Evolutionary conservation across 2,888 invertebrate species (phyloP).

Genomic region (Aleiodes testaceus): DNA sequence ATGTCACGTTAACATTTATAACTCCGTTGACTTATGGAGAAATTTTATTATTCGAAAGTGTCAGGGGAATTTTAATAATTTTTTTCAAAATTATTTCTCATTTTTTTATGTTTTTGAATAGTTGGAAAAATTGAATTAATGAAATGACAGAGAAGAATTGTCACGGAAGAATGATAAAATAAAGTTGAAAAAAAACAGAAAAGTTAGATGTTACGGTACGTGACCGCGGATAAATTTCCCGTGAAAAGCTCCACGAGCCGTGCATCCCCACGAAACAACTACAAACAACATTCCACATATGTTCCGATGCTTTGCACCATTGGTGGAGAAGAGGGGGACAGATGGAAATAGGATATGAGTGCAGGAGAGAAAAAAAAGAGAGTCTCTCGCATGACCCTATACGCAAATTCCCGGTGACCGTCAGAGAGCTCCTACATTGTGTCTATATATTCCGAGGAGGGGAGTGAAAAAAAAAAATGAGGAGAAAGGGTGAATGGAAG

Average conservation of each 20-base stretch:
- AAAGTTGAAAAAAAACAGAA: conserved; percentile 31
- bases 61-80: neutral
- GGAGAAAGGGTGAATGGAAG: neutral
- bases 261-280: conserved; percentile 27
- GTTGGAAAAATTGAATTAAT: conserved; percentile 1
- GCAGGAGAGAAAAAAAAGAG: conserved; percentile 11
- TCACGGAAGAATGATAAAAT: neutral
- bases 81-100: neutral
- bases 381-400: conserved; percentile 15
- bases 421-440: conserved; percentile 20
- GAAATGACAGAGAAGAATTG: neutral
- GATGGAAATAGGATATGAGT: conserved; percentile 23
- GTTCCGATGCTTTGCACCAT: conserved; percentile 42
- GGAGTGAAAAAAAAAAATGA: neutral
- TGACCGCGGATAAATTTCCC: conserved; percentile 37
- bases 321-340: neutral
- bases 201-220: conserved; percentile 35
- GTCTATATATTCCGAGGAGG: conserved; percentile 14
- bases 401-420: conserved; percentile 38
- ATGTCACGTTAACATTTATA: neutral
- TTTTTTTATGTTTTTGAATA: no score
- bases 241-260: conserved; percentile 41
- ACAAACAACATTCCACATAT: conserved; percentile 46
- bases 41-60: neutral
- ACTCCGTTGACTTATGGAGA: neutral